A percentile compares a stretch with the other conserved stretches of the same genome.
Conservation (phyloP, 2,888 invertebrate genomes). For the Neelides folsomi region DNA sequence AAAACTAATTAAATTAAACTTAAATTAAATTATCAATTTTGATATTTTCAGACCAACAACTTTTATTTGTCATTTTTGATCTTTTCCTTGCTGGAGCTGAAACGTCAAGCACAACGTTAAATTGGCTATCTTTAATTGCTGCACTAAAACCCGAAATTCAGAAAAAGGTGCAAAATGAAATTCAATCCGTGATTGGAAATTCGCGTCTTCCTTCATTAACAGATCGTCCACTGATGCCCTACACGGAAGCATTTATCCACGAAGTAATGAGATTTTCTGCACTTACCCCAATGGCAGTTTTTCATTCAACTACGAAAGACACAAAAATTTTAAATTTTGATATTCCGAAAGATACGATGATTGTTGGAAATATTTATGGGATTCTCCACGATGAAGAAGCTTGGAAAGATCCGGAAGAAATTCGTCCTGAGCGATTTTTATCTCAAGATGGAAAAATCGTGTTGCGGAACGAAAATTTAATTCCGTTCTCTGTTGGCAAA, state of each 20-base stretch:
- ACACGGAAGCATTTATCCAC: not conserved
- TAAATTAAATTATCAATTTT: too few species aligned
- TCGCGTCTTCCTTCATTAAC: not conserved
- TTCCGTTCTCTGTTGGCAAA: too few species aligned
- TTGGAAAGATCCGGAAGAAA: too few species aligned
- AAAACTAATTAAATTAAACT: too few species aligned
- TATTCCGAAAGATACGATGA: too few species aligned
- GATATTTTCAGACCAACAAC: not conserved
- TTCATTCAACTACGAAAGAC: not conserved
- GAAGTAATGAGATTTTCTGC: conserved; percentile 2
- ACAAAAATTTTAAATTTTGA: not conserved
- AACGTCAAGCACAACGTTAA: not conserved
- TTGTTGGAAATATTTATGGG: too few species aligned
- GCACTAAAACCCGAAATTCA: not conserved
- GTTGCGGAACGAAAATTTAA: too few species aligned
- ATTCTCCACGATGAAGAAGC: too few species aligned
- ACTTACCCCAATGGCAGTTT: not conserved
- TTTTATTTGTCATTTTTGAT: not conserved
- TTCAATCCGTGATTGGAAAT: not conserved
- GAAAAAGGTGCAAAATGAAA: conserved; percentile 1
- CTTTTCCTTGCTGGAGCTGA: conserved; percentile 3
- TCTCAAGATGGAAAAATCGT: too few species aligned
- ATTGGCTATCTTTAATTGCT: not conserved
- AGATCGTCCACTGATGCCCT: not conserved
- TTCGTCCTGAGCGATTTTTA: too few species aligned